These are phyloP conservation scores for Apantesis nais DNA, from an alignment of 2,888 invertebrate species.

Conservation along the genomic window DNA sequence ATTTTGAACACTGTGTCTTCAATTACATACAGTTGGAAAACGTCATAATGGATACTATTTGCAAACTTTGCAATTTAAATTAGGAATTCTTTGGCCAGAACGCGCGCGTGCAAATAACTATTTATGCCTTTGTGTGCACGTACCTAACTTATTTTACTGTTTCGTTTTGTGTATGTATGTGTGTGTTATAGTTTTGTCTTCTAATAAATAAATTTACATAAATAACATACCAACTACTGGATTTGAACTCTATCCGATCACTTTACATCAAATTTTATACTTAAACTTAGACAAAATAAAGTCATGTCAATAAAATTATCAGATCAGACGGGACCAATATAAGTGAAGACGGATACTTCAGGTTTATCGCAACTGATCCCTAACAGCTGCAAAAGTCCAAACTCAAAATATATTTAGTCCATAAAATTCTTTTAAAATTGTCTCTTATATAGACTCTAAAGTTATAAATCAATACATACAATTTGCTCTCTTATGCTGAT, in stretches of 20 bases:
- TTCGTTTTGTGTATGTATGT: conserved; percentile 14
- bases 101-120: conserved; percentile 38
- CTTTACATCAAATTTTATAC: neutral
- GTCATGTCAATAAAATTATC: neutral
- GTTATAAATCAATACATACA: too few species aligned
- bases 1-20: conserved; percentile 28
- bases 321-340: neutral
- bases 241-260: neutral
- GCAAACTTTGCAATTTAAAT: conserved; percentile 54
- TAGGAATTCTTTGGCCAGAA: conserved; percentile 34
- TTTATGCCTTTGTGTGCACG: conserved; percentile 8
- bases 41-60: conserved; percentile 37
- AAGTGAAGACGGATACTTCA: neutral
- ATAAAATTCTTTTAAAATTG: too few species aligned
- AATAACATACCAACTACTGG: neutral
- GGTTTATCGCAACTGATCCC: neutral
- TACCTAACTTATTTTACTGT: conserved; percentile 21
- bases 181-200: conserved; percentile 4
- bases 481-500: too few species aligned
- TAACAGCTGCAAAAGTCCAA: neutral
- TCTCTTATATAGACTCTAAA: too few species aligned
- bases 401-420: too few species aligned
- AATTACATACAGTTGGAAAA: conserved; percentile 41
- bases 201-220: conserved; percentile 2
- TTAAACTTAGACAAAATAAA: neutral